Base-by-base conservation (phyloP, 2,888 invertebrate genomes). In the Tachystola acroxantha region DNA sequence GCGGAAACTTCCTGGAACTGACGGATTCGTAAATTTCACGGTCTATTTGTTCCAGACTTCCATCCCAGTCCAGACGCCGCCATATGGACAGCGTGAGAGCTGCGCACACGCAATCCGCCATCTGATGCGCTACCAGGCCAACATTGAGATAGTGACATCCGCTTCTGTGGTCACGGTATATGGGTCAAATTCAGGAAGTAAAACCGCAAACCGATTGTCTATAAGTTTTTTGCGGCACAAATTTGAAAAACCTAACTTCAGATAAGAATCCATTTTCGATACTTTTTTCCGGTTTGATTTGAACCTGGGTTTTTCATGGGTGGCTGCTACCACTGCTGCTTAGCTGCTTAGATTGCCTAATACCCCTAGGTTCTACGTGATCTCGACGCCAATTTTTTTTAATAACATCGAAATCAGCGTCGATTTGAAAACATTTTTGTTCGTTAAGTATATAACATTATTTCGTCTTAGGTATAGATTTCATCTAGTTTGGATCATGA, bases 121-220 rank as follows among this genome's bases (percentile, higher is more conserved):
- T 71, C 70, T 68, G 69, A 70, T 69, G 63, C 57, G 59, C 68
- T 78, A 75, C 76, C 71, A 55, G 16, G 24, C n/a, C 7, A 58
- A 57, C 62, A 56, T 48, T 55, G 55, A 59, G 79, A 79, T 80
- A 77, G 65, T 45, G 55, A 69, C 81, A 73, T 85, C 81, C 84
- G 80, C 64, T 46, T 51, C 46, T 42, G 67, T 51, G 64, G 66
- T 64, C 58, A 57, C 39, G 49, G 36, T 54, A 69, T 70, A 60
- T 69, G 50, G 75, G 78, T 74, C 80, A 72, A 50, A 63, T 57
- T 68, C 74, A 75, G 82, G 82, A 84, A 80, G 65, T 68, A 58
- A 67, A 80, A 77, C 82, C 84, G 70, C 82, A 78, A 76, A 65
- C 51, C 45, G 52, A 64, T 70, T 69, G 65, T 59, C 60, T 58